A percentile compares a stretch with the other conserved stretches of the same genome.
phyloP scores from a whole-genome alignment of 1,140 invertebrate species.

The Heliothis virescens region DNA sequence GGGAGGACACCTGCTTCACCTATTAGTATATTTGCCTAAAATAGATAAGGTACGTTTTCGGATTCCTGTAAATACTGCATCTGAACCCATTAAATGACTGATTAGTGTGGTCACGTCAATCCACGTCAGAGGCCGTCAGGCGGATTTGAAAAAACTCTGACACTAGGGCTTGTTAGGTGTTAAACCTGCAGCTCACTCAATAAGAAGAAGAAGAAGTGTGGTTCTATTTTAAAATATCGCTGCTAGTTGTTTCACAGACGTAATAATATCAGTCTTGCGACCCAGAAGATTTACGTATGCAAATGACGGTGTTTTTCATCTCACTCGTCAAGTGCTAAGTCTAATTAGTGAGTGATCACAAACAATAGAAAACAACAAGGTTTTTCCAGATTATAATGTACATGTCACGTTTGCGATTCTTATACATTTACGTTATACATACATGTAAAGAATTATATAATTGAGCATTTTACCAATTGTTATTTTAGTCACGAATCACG shows the following conservation, averaged over 20 bases:
- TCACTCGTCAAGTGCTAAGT: constrained; percentile 1
- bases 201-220: too few species aligned
- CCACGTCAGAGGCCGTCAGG: too few species aligned
- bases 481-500: neutral
- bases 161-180: too few species aligned
- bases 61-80: neutral
- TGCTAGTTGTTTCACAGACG: neutral
- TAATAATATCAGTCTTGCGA: constrained; percentile 16
- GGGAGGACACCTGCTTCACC: too few species aligned
- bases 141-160: too few species aligned
- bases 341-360: constrained; percentile 14
- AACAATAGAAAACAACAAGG: constrained; percentile 29
- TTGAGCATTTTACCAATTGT: neutral
- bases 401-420: neutral
- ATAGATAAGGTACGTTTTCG: too few species aligned
- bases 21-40: too few species aligned
- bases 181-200: too few species aligned
- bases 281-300: constrained; percentile 1
- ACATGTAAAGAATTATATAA: neutral
- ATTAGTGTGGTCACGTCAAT: too few species aligned
- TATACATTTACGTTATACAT: too few species aligned
- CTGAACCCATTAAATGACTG: too few species aligned
- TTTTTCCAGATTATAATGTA: constrained; percentile 24
- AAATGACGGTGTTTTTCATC: constrained; percentile 8
- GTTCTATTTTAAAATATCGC: too few species aligned